Evolutionary conservation across 2,113 vertebrate genomes (phyloP).

Genomic region (Catharus minimus): DNA sequence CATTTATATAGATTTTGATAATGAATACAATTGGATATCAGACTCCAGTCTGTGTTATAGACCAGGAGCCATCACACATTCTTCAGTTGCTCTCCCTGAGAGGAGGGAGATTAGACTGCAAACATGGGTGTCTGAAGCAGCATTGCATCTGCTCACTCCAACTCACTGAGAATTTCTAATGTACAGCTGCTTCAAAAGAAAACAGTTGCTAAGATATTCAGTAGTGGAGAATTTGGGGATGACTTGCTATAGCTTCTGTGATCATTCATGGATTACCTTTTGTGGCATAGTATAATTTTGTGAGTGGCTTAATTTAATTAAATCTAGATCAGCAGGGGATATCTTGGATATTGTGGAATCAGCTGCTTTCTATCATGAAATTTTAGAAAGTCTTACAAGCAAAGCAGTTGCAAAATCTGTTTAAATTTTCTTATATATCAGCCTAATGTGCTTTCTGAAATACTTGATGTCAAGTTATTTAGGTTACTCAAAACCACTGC

Average conservation of each 20-base stretch:
- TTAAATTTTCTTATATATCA: not conserved
- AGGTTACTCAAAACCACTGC: not conserved
- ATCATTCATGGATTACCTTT: not conserved
- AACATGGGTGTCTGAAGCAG: not conserved
- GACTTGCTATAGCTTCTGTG: not conserved
- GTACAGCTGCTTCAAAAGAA: not conserved
- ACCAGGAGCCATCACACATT: not conserved
- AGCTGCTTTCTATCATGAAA: not conserved
- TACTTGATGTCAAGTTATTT: not conserved
- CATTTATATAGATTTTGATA: slow-evolving; percentile 11
- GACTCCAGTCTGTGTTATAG: not conserved
- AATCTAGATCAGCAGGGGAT: not conserved
- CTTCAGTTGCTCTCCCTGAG: not conserved
- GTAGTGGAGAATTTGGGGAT: not conserved
- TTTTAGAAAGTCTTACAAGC: not conserved
- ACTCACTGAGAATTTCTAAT: not conserved
- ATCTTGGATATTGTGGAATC: not conserved
- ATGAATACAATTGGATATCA: slow-evolving; percentile 8
- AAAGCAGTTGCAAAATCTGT: not conserved
- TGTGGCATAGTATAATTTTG: not conserved
- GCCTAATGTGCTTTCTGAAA: not conserved
- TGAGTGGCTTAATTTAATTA: not conserved
- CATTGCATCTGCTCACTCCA: not conserved
- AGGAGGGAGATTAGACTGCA: not conserved
- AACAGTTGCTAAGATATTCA: not conserved